Conservation (phyloP, 2,113 vertebrate species). For the Lophotis ruficrista region DNA sequence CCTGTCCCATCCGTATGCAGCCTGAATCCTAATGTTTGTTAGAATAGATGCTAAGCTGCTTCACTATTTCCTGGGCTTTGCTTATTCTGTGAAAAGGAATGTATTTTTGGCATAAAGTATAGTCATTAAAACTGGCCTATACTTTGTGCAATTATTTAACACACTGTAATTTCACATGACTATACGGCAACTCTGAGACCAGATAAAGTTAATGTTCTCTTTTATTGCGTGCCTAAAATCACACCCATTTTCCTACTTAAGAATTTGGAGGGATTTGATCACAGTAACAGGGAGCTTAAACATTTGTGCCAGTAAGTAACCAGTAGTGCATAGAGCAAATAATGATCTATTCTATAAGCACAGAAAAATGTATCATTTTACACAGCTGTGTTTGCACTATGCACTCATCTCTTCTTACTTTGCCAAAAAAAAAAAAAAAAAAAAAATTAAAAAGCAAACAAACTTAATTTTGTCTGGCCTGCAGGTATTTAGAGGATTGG, state of each 20-base stretch:
- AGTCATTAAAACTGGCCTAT: conserved; percentile 81
- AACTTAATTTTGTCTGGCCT: conserved; percentile 82
- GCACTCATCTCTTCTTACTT: conserved; percentile 67
- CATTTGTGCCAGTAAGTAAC: conserved; percentile 12
- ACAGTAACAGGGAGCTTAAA: conserved; percentile 69
- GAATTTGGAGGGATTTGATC: conserved; percentile 69
- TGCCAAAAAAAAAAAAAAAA: conserved; percentile 21
- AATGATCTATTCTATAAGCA: neutral
- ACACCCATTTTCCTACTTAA: conserved; percentile 15
- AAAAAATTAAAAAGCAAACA: neutral
- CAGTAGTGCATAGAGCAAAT: conserved; percentile 42
- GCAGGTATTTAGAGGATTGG: conserved; percentile 74
- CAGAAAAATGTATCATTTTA: conserved; percentile 42
- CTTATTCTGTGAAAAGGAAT: conserved; percentile 94
- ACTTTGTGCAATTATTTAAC: conserved; percentile 85
- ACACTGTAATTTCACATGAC: conserved; percentile 98
- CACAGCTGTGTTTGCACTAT: conserved; percentile 41
- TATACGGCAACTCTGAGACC: conserved; percentile 79
- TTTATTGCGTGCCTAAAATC: conserved; percentile 50
- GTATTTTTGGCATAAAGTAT: conserved; percentile 89
- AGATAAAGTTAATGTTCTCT: conserved; percentile 75
- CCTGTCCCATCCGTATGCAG: conserved; percentile 90
- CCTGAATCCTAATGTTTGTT: conserved; percentile 92
- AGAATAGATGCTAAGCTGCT: conserved; percentile 93
- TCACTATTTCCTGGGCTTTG: conserved; percentile 89